A percentile compares a stretch with the other conserved stretches of the same genome.
These are phyloP conservation scores for Heterodera carotae DNA, from an alignment of 1,140 invertebrate species.

Conservation along the genomic window DNA sequence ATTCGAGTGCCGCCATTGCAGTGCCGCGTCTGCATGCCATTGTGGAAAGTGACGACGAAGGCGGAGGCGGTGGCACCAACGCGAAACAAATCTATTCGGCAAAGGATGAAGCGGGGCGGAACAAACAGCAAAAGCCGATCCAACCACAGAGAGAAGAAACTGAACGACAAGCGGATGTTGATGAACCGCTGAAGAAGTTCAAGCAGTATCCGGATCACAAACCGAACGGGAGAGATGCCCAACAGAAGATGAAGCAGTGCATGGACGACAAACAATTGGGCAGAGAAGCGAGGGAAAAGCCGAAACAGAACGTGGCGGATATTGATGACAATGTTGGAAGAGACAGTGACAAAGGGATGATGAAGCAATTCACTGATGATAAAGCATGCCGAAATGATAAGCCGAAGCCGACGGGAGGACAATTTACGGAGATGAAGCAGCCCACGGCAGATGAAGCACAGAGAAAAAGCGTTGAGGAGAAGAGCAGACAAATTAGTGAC, in stretches of 20 bases:
- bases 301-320: no score
- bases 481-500: neutral
- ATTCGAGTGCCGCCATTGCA: neutral
- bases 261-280: neutral
- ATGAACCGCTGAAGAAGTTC: neutral
- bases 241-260: conserved; percentile 1
- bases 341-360: neutral
- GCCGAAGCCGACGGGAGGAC: no score
- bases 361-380: neutral
- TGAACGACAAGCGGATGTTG: neutral
- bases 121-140: neutral
- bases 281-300: neutral
- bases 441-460: no score
- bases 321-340: neutral
- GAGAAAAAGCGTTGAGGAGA: no score
- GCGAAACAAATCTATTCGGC: neutral
- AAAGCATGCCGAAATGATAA: no score
- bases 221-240: neutral
- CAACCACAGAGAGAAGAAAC: neutral
- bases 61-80: neutral
- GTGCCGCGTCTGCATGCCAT: conserved; percentile 20
- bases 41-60: conserved; percentile 28
- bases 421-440: no score
- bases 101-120: conserved; percentile 14
- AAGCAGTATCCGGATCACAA: neutral